phyloP scores from a whole-genome alignment of 2,888 invertebrate genomes.

The Torymus auratus region DNA sequence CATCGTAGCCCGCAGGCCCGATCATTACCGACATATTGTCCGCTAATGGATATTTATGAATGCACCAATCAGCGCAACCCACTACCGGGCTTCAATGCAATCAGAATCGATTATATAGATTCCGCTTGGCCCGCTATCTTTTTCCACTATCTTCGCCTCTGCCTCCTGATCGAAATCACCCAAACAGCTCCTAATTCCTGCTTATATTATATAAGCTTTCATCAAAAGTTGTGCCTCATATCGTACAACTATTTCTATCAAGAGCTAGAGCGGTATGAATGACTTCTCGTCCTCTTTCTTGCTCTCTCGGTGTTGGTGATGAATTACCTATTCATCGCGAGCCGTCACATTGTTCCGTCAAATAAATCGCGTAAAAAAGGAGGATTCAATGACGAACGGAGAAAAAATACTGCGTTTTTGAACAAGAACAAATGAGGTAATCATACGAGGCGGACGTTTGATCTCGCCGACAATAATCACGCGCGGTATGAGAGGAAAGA shows the following conservation, averaged over 20 bases:
- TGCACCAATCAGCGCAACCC: slow-evolving; percentile 75
- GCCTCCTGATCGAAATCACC: background rate
- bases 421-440: slow-evolving; percentile 60
- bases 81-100: slow-evolving; percentile 77
- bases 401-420: slow-evolving; percentile 48
- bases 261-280: background rate
- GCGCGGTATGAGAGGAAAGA: background rate
- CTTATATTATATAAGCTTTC: too few species aligned
- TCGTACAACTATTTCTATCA: slow-evolving; percentile 6
- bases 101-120: slow-evolving; percentile 77
- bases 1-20: slow-evolving; percentile 62
- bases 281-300: background rate
- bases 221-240: background rate
- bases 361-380: slow-evolving; percentile 48
- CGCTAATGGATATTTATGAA: slow-evolving; percentile 77
- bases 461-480: slow-evolving; percentile 59
- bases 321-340: slow-evolving; percentile 40
- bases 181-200: too few species aligned
- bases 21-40: slow-evolving; percentile 77
- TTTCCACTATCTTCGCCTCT: background rate
- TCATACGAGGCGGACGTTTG: slow-evolving; percentile 52
- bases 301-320: slow-evolving; percentile 22
- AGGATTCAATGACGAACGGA: slow-evolving; percentile 51
- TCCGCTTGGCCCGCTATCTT: slow-evolving; percentile 58
- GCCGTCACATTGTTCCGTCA: slow-evolving; percentile 39